phyloP scores from a whole-genome alignment of 2,113 vertebrate species.

The Chionodraco myersi region DNA sequence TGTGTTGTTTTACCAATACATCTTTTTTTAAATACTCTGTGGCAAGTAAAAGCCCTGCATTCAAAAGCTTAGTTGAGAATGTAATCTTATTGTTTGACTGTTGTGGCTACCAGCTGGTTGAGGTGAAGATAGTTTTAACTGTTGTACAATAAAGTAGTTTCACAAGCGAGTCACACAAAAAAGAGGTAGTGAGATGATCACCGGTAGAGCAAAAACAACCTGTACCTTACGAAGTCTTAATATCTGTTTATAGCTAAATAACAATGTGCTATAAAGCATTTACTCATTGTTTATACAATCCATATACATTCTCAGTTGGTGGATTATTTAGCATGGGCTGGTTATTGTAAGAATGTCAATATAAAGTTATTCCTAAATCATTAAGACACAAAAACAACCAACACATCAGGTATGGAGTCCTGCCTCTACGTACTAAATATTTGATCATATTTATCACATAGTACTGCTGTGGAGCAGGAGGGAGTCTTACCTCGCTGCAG shows the following conservation, averaged over 20 bases:
- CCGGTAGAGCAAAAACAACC: not conserved
- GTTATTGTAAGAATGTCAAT: not conserved
- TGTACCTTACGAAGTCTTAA: not conserved
- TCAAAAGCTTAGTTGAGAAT: not conserved
- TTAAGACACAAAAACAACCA: constrained; percentile 2
- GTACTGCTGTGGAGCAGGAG: not conserved
- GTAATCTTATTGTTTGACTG: not conserved
- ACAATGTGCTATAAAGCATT: not conserved
- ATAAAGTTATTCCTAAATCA: not conserved
- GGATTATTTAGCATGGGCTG: not conserved
- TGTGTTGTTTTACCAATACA: not conserved
- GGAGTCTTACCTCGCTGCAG: constrained; percentile 72
- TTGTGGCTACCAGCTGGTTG: not conserved
- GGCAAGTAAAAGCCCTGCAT: not conserved
- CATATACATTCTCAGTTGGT: not conserved
- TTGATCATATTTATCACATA: not conserved
- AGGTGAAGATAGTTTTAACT: not conserved
- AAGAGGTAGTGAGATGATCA: not conserved
- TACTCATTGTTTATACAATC: not conserved
- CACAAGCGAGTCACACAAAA: not conserved
- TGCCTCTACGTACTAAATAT: not conserved
- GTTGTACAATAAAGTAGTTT: not conserved
- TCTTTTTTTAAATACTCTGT: not conserved
- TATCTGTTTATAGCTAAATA: not conserved
- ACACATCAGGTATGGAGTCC: not conserved